A percentile compares a stretch with the other conserved stretches of the same genome.
phyloP scores from a whole-genome alignment of 2,888 invertebrate species.

The Orthonychiurus folsomi region DNA sequence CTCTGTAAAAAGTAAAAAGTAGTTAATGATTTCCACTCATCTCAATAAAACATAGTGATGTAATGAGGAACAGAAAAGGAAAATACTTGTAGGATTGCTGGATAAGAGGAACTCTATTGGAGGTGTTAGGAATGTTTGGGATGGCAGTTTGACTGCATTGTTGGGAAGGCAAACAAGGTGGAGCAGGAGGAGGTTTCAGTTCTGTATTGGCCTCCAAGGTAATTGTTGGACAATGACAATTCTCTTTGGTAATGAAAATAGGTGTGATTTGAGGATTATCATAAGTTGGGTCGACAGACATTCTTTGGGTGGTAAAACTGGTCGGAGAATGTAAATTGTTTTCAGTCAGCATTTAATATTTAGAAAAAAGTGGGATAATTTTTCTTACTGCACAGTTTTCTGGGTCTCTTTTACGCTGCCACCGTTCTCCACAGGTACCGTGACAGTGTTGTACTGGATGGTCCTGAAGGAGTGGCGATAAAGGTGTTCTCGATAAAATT shows the following conservation, averaged over 20 bases:
- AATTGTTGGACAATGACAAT: neutral
- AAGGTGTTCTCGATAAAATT: slow-evolving; percentile 75
- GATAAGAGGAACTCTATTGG: neutral
- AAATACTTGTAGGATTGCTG: neutral
- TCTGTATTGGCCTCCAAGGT: neutral
- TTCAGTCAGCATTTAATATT: too few species aligned
- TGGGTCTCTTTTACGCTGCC: slow-evolving; percentile 54
- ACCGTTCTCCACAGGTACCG: slow-evolving; percentile 63
- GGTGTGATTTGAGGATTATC: slow-evolving; percentile 6
- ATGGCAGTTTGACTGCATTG: neutral
- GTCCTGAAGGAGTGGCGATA: slow-evolving; percentile 80
- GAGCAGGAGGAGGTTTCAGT: too few species aligned
- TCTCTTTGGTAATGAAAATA: slow-evolving; percentile 4
- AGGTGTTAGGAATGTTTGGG: neutral
- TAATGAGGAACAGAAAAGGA: neutral
- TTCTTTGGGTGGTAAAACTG: neutral
- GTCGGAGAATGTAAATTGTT: too few species aligned
- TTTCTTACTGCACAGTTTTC: slow-evolving; percentile 33
- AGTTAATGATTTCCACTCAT: neutral
- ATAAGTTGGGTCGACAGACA: slow-evolving; percentile 7
- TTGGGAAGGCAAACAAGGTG: neutral
- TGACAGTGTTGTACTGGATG: slow-evolving; percentile 72
- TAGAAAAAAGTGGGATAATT: too few species aligned
- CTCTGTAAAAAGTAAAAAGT: slow-evolving; percentile 53
- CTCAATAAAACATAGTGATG: neutral